Evolutionary conservation across 2,113 vertebrate species (phyloP).

Genomic region (Chionodraco myersi): DNA sequence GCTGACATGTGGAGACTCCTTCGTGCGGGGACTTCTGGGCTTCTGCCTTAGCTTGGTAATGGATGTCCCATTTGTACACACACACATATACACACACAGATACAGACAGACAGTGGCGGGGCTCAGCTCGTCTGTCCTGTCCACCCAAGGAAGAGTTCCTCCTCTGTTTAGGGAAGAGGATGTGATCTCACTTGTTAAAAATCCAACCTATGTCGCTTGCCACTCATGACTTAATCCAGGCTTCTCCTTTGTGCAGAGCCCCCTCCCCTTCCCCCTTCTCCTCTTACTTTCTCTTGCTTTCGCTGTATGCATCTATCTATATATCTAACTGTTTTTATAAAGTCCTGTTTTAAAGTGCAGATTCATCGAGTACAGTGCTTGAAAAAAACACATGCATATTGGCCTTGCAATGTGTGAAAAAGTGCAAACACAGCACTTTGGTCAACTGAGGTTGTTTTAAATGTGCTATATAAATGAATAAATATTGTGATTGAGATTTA

Average conservation of each 20-base stretch:
- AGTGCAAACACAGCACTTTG: background rate
- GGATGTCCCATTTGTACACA: slow-evolving; percentile 63
- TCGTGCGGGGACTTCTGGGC: slow-evolving; percentile 44
- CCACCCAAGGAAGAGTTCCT: slow-evolving; percentile 83
- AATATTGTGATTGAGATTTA: no score
- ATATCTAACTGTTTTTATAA: background rate
- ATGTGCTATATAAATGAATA: no score
- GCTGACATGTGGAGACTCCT: slow-evolving; percentile 67
- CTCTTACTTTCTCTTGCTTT: slow-evolving; percentile 61
- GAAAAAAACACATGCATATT: background rate
- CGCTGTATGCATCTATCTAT: background rate
- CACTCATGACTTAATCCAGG: slow-evolving; percentile 88
- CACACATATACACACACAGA: slow-evolving; percentile 31
- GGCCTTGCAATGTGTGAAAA: background rate
- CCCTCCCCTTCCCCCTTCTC: slow-evolving; percentile 64
- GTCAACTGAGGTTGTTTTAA: no score
- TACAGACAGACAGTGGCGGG: slow-evolving; percentile 64
- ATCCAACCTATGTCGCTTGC: slow-evolving; percentile 92
- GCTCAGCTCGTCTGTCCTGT: slow-evolving; percentile 70
- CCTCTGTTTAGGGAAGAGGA: slow-evolving; percentile 88
- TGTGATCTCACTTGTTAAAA: slow-evolving; percentile 92
- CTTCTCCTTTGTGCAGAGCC: slow-evolving; percentile 84
- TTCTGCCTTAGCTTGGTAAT: slow-evolving; percentile 69
- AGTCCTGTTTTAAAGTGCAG: background rate
- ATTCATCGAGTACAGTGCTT: background rate